Conservation (phyloP, 2,113 vertebrate species). For the Pseudorasbora parva region DNA sequence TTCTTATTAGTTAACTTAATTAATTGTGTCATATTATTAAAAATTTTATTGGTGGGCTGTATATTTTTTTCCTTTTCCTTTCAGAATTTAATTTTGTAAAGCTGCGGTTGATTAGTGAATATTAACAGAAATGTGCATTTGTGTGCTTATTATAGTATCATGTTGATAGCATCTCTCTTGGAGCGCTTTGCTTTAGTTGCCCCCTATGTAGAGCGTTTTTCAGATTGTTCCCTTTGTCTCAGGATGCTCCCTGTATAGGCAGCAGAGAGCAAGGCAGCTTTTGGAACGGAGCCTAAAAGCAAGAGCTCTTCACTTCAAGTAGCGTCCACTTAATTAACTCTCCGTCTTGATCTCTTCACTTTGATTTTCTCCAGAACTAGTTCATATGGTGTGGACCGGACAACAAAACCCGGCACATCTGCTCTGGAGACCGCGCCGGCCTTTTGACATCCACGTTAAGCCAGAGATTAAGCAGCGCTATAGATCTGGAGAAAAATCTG, state of each 20-base stretch:
- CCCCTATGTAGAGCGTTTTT: background rate
- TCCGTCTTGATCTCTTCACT: background rate
- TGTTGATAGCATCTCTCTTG: background rate
- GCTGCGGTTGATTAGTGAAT: background rate
- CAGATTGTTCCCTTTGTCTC: background rate
- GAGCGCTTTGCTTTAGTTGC: background rate
- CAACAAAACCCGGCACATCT: conserved; percentile 42
- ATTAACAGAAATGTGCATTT: background rate
- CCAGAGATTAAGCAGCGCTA: conserved; percentile 31
- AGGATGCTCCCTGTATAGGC: background rate
- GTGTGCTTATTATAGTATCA: too few species aligned
- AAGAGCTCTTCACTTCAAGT: conserved; percentile 20
- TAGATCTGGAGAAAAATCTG: conserved; percentile 42
- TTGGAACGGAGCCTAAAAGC: background rate
- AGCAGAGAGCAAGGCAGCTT: background rate
- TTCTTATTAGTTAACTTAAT: background rate
- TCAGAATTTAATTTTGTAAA: background rate
- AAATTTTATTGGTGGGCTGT: background rate
- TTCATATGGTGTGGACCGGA: conserved; percentile 41
- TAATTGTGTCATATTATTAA: background rate
- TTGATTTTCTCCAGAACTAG: conserved; percentile 35
- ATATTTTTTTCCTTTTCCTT: background rate
- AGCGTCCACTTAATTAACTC: conserved; percentile 30
- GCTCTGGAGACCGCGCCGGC: conserved; percentile 26
- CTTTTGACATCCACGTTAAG: conserved; percentile 40